phyloP scores from a whole-genome alignment of 2,797 vertebrate species.

The Staurois parvus region DNA sequence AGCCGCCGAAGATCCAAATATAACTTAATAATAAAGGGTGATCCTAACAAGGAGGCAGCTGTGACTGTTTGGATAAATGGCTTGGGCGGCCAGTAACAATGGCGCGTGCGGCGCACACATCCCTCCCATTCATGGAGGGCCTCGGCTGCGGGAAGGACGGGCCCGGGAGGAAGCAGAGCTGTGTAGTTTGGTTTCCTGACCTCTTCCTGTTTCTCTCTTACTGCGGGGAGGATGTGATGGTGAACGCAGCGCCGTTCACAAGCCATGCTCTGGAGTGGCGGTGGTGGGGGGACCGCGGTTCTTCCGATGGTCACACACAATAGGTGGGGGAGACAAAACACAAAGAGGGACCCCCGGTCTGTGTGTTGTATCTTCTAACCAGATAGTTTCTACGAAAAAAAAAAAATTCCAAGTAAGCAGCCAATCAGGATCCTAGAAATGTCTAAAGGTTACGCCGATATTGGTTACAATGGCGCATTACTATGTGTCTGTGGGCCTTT shows the following conservation, averaged over 20 bases:
- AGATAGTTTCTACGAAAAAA: no score
- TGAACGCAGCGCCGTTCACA: background rate
- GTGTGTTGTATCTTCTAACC: background rate
- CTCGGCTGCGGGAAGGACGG: conserved; percentile 6
- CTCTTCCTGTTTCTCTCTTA: conserved; percentile 39
- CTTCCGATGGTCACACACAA: background rate
- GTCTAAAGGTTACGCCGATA: no score
- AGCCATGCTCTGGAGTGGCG: background rate
- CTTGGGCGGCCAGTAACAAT: conserved; percentile 9
- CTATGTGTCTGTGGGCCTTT: no score
- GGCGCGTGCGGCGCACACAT: conserved; percentile 7
- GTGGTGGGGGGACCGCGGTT: background rate
- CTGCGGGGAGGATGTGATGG: conserved; percentile 3
- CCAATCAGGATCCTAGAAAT: background rate
- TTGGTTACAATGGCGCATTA: no score
- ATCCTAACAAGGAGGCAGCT: background rate
- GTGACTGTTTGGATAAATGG: no score
- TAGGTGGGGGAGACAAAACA: conserved; percentile 8
- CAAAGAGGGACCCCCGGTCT: background rate
- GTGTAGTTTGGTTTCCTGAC: conserved; percentile 34
- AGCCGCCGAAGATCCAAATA: background rate
- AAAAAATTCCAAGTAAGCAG: background rate
- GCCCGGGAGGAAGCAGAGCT: conserved; percentile 20
- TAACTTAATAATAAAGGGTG: background rate
- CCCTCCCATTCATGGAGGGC: conserved; percentile 20